These are phyloP conservation scores for Eretmochelys imbricata DNA, from an alignment of 2,113 vertebrate species.

Conservation along the genomic window DNA sequence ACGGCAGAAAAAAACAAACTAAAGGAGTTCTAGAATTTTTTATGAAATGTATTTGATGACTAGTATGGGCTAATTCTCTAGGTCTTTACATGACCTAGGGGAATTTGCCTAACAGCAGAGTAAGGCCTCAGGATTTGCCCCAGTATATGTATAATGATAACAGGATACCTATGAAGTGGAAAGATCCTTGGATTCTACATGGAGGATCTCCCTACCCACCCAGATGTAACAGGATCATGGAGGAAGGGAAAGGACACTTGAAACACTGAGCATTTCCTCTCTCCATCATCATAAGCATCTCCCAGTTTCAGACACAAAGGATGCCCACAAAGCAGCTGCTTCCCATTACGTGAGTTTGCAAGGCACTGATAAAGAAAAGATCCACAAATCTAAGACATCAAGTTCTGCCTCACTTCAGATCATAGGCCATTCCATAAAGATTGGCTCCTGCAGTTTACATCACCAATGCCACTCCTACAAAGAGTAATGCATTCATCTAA, in stretches of 20 bases:
- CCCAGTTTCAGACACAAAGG: no score
- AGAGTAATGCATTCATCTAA: background rate
- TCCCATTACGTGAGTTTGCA: no score
- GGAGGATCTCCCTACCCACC: no score
- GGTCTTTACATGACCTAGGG: background rate
- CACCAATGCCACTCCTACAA: background rate
- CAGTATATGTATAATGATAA: no score
- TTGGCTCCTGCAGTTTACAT: background rate
- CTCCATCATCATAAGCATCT: no score
- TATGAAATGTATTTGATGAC: background rate
- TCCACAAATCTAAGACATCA: background rate
- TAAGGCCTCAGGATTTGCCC: background rate
- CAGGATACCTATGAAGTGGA: no score
- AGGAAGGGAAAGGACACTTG: background rate
- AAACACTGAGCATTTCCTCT: background rate
- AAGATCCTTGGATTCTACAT: no score
- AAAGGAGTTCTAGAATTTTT: no score
- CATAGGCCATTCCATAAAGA: background rate
- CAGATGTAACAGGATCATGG: no score
- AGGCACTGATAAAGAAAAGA: background rate
- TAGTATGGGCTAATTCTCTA: background rate
- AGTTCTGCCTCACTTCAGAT: accelerated
- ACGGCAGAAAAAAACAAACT: background rate
- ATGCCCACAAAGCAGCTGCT: no score
- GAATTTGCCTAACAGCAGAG: background rate